Base-by-base conservation (phyloP, 2,113 vertebrate species). In the Centropristis striata region DNA sequence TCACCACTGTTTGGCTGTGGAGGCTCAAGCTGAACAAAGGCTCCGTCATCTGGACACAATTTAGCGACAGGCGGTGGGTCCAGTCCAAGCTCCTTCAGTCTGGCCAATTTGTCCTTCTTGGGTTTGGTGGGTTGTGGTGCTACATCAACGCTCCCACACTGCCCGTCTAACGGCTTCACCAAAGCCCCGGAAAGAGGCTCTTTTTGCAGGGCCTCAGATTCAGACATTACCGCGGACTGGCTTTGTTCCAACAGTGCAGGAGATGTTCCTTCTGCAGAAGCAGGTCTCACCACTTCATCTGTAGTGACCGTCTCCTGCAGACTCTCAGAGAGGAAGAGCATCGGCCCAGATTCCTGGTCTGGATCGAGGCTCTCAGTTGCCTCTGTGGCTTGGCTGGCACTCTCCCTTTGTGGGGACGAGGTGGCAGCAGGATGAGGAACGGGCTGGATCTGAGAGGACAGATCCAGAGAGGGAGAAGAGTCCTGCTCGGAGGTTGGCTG, bases 1-100 rank as follows among this genome's bases (percentile, higher is more conserved):
- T 80, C 90, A 99, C 98, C 98, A 83, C 90, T 92, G 90, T 97
- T 98, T 18, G 90, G 82, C 55, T 95, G 93, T 1, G 95, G 94
- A 14, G 95, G 96, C 7, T 98, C 97, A 0, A 99, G 95, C 75
- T 96, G 94, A 66, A 99, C 91, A 76, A 99, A 99, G 27, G 94
- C 93, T 16, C 96, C 96, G 0, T 95, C 94, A 64, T 94, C 94
- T 8, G 95, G 92, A 77, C 93, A 96, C 72, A 99, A 90, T 50
- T 93, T 96, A n/a, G 96, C 96, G 21, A 97, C 94, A 49, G 96
- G 90, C 0, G 96, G 96, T 37, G 98, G 95, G 53, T 97, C 94
- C 36, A 99, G 80, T 23, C 98, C 98, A 37, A 99, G 94, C 14
- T 96, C 95, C 75, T 94, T 96, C 47, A 99, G 94, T 70, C 96